These are phyloP conservation scores for Magallana nippona DNA, from an alignment of 2,888 invertebrate species.

Conservation along the genomic window DNA sequence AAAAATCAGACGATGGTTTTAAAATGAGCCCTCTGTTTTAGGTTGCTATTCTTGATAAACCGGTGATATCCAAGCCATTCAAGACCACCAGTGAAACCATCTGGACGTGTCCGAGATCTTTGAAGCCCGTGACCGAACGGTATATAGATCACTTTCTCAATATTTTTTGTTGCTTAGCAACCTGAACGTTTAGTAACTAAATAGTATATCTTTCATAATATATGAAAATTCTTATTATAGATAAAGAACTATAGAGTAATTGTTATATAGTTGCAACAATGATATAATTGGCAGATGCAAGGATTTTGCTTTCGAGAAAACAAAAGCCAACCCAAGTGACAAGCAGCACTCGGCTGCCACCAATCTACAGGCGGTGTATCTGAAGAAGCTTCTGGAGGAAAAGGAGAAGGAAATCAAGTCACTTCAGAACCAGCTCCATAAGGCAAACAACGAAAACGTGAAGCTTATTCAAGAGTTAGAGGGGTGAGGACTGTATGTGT, in stretches of 20 bases:
- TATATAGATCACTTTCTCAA: not conserved
- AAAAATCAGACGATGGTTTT: not conserved
- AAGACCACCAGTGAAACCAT: constrained; percentile 43
- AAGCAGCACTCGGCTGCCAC: constrained; percentile 53
- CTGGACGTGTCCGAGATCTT: constrained; percentile 52
- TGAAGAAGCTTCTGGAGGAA: constrained; percentile 56
- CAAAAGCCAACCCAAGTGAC: constrained; percentile 49
- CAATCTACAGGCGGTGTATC: constrained; percentile 56
- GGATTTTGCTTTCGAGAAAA: constrained; percentile 55
- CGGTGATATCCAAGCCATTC: constrained; percentile 53
- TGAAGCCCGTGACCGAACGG: constrained; percentile 48
- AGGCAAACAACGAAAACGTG: constrained; percentile 56
- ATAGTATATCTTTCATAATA: no score
- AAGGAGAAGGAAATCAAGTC: constrained; percentile 57
- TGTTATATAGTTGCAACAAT: no score
- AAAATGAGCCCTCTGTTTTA: not conserved
- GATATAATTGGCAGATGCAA: constrained; percentile 40
- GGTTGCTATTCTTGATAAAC: constrained; percentile 21
- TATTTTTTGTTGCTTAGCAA: no score
- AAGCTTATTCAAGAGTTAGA: constrained; percentile 56
- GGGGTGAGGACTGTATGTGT: constrained; percentile 47
- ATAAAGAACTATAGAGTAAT: not conserved
- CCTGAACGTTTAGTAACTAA: no score
- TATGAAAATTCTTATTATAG: no score
- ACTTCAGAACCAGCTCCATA: constrained; percentile 54